Evolutionary conservation across 2,888 invertebrate species (phyloP), one percentile per base, ranked within the genome.

Genomic region (Agrotis ipsilon): DNA sequence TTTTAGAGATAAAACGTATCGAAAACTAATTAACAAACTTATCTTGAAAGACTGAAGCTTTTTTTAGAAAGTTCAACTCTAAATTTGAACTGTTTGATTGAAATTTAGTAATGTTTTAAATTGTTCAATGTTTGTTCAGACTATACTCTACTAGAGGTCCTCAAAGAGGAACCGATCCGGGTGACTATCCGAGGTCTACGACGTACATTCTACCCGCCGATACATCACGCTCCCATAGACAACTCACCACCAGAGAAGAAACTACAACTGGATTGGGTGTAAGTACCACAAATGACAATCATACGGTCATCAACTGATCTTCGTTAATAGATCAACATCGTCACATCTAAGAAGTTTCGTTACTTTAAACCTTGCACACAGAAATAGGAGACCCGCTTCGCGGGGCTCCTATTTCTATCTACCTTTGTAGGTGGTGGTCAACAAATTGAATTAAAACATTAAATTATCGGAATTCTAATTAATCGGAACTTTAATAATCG

Each of bases 231-330:
- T 3, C 98, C 98, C 13, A 97, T 98, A 57, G 98, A 98, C 91
- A 98, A 98, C 91, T 96, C 98, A 7, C 98, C 98, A 0, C 99
- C 99, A 0, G 98, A 98, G 59, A 98, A 98, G 94, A 98, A 98
- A 89, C 96, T 99, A 80, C 97, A 98, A 77, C 96, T 99, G 0
- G 99, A 99, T 89, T 99, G 99, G 99, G 99, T 99, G 98, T 98
- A 94, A 92, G 94, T 86, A 51, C 24, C 1, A 24, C 9, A 18
- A 52, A 9, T 1, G 39, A 11, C 9, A 39, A 39, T 39, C 9
- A 39, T 2, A 11, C 39, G 39, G 11, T 32, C 32, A 32, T 32
- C 32, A 32, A 9, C 7, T 32, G 27, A 4, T 5, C 27, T 27
- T 5, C 27, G 5, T 27, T 27, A 27, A 27, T 6, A 27, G 4